Evolutionary conservation across 2,888 invertebrate genomes (phyloP).

Genomic region (Tetranychus truncatus): DNA sequence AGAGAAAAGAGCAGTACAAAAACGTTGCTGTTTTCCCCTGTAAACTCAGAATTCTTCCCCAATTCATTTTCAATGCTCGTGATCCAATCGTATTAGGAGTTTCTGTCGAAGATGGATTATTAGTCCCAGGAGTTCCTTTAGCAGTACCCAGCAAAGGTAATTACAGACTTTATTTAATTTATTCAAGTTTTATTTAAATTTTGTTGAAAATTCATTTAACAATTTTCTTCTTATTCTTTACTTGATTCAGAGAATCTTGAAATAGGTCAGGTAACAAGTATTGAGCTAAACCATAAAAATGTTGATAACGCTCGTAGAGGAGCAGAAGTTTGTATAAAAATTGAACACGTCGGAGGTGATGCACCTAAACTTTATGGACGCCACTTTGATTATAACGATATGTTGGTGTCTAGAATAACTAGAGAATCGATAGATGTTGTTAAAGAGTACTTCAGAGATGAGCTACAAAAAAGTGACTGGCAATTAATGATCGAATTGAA

Average conservation of each 20-base stretch:
- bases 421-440: constrained; percentile 96
- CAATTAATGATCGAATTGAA: constrained; percentile 94
- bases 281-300: constrained; percentile 85
- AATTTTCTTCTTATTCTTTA: neutral
- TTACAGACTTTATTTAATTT: constrained; percentile 15
- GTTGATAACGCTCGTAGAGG: constrained; percentile 88
- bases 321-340: constrained; percentile 86
- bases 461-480: constrained; percentile 92
- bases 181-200: constrained; percentile 5
- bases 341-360: constrained; percentile 91
- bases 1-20: constrained; percentile 84
- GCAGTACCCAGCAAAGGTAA: constrained; percentile 85
- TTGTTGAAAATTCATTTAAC: neutral
- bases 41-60: constrained; percentile 57
- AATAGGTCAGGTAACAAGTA: constrained; percentile 78
- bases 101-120: constrained; percentile 77
- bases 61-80: constrained; percentile 91
- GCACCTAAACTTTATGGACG: constrained; percentile 95
- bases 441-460: constrained; percentile 96
- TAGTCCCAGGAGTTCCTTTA: constrained; percentile 88
- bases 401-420: constrained; percentile 76
- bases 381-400: constrained; percentile 90
- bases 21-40: constrained; percentile 96
- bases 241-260: constrained; percentile 35
- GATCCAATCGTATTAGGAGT: constrained; percentile 96